Base-by-base conservation (phyloP, 1,140 invertebrate genomes). In the Orchesella cincta region DNA sequence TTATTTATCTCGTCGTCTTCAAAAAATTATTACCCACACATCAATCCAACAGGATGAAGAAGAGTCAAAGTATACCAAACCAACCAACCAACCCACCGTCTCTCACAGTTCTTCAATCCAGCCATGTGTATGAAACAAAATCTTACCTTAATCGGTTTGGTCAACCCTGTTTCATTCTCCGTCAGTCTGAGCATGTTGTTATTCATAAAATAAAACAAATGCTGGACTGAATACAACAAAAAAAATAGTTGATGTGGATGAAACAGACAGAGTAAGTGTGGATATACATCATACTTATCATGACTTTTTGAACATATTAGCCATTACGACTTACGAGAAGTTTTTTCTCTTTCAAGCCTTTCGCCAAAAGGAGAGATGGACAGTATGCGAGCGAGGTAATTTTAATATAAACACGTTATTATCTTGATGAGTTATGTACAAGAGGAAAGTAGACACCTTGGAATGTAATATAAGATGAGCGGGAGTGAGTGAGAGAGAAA, bases 11-110 rank as follows among this genome's bases (percentile, higher is more conserved):
- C 31, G 26, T 67, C 62, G 52, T 57, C 52, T 8, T 57, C 52
- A 67, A 23, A 33, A 67, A 67, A 67, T 67, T 67, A 67, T 67
- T 67, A 67, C 62, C 62, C 62, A 67, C 62, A 67, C 62, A 67
- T 67, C 62, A 67, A 67, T 67, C 26, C 62, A 29, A 67, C 62
- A 67, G 33, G 26, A 18, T 2, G 29, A 12, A 31, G 8, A 57
- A 18, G 54, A 57, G 12, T 57, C n/a, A n/a, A n/a, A n/a, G n/a
- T n/a, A n/a, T n/a, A n/a, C n/a, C 54, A 57, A 57, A n/a, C 23
- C 3, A 57, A 3, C 54, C n/a, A 12, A 57, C 14, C 14, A 26
- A 14, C n/a, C n/a, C 54, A 57, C 23, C 54, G 26, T 23, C 54
- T 18, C 54, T 57, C 54, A 57, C 5, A 12, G 5, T n/a, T 57